Base-by-base conservation (phyloP, 53 echinoderm and acorn worm species). In the Crossaster papposus region DNA sequence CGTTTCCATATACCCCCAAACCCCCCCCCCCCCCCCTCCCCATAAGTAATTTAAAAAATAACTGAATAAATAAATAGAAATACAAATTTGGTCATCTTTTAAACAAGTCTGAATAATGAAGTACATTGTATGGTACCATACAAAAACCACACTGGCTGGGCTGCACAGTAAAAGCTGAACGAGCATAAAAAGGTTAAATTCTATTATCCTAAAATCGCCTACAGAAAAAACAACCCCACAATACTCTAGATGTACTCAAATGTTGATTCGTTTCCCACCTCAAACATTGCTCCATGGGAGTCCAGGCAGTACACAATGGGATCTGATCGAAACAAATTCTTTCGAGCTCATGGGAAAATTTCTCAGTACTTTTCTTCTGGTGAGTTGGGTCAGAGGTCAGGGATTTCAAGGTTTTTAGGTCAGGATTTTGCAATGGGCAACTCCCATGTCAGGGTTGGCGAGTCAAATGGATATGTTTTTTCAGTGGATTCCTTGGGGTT, bases 281-380 rank as follows among this genome's bases (percentile, higher is more conserved):
- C 79, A 52, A 44, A 31, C 18, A 30, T 79, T 31, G 30, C 26
- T 54, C 79, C 79, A 30, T 2, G 53, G n/a, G 37, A 79, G 53
- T 79, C 54, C 54, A 9, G 13, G 79, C 79, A 24, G 44, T 44
- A 44, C 9, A 79, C 79, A 54, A 18, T 54, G 28, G 30, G 54
- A 79, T 79, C 28, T 54, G 20, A 10, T 24, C 17, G 33, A 18
- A 62, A 50, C 52, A 6, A 51, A 70, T 83, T 70, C 70, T 70
- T 83, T 83, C 70, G 33, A 83, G 23, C 83, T 83, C 83, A 68
- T 70, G 83, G 83, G 83, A 83, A 83, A 83, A 50, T 70, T 70
- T 68, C 65, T 24, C 4, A 28, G 83, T 70, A 35, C 34, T 81
- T 63, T 34, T 31, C 64, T 81, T 81, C 64, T 64, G 63, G 64